Percentiles rank a stretch among this genome's conserved stretches.
Conservation (phyloP, 23 tunicate species). For the Diplosoma virens region DNA sequence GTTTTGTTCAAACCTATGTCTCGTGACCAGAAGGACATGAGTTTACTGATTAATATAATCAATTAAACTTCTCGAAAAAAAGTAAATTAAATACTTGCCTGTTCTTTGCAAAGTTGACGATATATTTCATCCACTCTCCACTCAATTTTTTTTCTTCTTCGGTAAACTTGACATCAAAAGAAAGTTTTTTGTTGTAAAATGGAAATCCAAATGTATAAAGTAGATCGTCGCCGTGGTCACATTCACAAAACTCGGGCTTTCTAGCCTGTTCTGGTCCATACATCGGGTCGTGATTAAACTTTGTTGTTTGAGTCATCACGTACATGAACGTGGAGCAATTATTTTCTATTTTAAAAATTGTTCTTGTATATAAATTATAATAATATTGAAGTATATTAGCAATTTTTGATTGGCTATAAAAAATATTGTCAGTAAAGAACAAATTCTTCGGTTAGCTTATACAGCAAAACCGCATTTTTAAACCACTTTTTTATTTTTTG, state of each 20-base stretch:
- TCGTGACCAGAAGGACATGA: too few species aligned
- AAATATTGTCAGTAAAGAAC: too few species aligned
- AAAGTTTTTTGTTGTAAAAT: neutral
- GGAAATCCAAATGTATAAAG: conserved; percentile 50
- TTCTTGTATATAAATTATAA: too few species aligned
- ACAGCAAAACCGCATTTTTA: too few species aligned
- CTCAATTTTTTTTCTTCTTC: conserved; percentile 46
- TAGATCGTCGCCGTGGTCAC: conserved; percentile 49
- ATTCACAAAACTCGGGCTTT: conserved; percentile 29
- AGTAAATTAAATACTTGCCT: too few species aligned
- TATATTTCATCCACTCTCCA: conserved; percentile 41
- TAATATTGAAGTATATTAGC: too few species aligned
- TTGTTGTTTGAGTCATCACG: conserved; percentile 26
- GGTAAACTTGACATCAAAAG: conserved; percentile 31
- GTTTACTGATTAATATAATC: too few species aligned
- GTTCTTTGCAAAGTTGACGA: conserved; percentile 49
- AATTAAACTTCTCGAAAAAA: too few species aligned
- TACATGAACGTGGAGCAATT: conserved; percentile 12
- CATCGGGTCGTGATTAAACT: conserved; percentile 19
- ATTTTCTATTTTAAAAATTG: neutral
- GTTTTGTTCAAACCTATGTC: too few species aligned
- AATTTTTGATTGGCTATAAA: too few species aligned
- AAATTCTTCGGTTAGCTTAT: too few species aligned
- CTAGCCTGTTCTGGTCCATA: neutral
- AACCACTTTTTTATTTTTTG: too few species aligned